Base-by-base conservation (phyloP, 2,797 vertebrate species). In the Microctenopoma stevenorrisi region DNA sequence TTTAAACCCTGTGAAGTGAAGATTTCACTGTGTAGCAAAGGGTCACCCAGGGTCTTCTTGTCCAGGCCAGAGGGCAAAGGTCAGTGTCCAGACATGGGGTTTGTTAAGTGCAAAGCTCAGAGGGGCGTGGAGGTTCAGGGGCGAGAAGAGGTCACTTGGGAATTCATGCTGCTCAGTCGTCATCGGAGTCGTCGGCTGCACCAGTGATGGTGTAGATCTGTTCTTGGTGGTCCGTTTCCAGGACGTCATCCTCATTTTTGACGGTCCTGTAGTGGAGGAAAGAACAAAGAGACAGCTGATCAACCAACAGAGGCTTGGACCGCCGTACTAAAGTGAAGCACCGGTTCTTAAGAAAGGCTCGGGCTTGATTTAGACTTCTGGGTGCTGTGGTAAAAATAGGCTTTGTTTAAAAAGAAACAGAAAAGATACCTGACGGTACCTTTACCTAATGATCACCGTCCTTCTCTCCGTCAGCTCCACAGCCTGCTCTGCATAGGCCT, bases 361-460 rank as follows among this genome's bases (percentile, higher is more conserved):
- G 57, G 30, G 16, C 28, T 57, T 13, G 51, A 53, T 42, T 52
- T 60, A 53, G n/a, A 26, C 26, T 30, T 47, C 44, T 60, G 12
- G 60, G 9, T 62, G 38, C 26, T 25, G 5, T 1, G 2, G 22
- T 72, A 42, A 40, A 43, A 61, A 46, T 1, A 56, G 44, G 22
- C 30, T 22, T 58, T 65, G 26, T 58, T 67, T n/a, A 16, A 51
- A 60, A 66, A 13, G n/a, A 40, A 76, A 61, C 9, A 50, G 25
- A 66, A 75, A 74, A 63, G 37, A 71, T 80, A 73, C 56, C 67
- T 62, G 49, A 55, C 68, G 72, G 74, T 75, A 82, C 83, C 82
- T 84, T 91, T 93, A 94, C 94, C 93, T 95, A 80, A 94, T 94
- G n/a, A 94, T 85, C 59, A 94, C 91, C 7, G 93, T 94, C 85